These are phyloP conservation scores for Tetragonula clypearis DNA, from an alignment of 1,140 invertebrate genomes.

Conservation along the genomic window DNA sequence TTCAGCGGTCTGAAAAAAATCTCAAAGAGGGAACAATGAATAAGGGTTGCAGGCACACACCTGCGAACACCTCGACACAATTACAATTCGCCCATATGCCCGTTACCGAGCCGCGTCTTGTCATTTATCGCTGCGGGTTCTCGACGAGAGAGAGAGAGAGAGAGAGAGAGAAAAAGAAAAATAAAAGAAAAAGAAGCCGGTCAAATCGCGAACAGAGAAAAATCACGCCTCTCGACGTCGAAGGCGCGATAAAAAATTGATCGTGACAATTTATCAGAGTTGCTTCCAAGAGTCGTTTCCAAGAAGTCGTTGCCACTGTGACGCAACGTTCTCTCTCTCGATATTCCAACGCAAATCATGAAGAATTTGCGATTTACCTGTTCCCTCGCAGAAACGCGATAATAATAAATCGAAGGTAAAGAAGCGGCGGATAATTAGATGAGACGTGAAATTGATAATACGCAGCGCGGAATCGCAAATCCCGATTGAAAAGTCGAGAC, in stretches of 20 bases:
- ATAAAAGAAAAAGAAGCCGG: background rate
- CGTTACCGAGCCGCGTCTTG: background rate
- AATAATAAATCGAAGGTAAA: background rate
- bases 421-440: constrained; percentile 2
- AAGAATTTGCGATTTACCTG: background rate
- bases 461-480: background rate
- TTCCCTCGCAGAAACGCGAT: background rate
- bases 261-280: constrained; percentile 21
- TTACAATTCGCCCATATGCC: constrained; percentile 17
- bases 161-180: background rate
- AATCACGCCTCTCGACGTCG: background rate
- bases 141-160: too few species aligned
- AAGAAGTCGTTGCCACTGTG: background rate
- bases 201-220: background rate
- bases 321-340: background rate
- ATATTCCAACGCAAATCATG: background rate
- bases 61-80: background rate
- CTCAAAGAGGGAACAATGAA: background rate
- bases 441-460: constrained; percentile 52
- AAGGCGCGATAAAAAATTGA: background rate
- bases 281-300: background rate
- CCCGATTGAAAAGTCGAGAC: too few species aligned
- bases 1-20: background rate
- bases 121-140: background rate
- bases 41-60: constrained; percentile 6